Evolutionary conservation across 2,888 invertebrate genomes (phyloP).

Genomic region (Nemapogon koenigi): DNA sequence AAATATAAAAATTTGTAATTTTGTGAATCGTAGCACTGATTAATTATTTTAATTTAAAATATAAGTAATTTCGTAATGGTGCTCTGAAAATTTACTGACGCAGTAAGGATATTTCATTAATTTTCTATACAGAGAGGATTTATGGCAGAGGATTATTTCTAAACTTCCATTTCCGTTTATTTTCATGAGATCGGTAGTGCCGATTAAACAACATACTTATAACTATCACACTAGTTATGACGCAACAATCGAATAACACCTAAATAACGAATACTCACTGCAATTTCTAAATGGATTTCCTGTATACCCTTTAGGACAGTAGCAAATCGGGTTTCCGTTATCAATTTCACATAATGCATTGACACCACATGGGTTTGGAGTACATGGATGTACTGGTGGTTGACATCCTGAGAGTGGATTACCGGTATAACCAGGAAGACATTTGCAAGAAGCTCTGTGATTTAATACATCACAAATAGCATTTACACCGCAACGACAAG

Average conservation of each 20-base stretch:
- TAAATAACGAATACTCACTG: constrained; percentile 84
- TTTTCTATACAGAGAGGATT: background rate
- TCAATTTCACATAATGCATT: constrained; percentile 86
- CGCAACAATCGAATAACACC: too few relatives aligned
- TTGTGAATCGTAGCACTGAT: background rate
- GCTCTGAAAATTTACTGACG: background rate
- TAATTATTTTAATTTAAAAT: too few relatives aligned
- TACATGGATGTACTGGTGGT: constrained; percentile 78
- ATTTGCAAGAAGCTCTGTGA: constrained; percentile 82
- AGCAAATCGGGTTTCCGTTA: constrained; percentile 86
- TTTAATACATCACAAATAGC: constrained; percentile 83
- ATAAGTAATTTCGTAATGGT: too few relatives aligned
- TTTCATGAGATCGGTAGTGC: too few relatives aligned
- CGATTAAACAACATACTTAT: too few relatives aligned
- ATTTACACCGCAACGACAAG: constrained; percentile 79
- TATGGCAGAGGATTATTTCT: background rate
- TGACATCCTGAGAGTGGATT: constrained; percentile 76
- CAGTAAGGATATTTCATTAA: background rate
- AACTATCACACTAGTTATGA: too few relatives aligned
- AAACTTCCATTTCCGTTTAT: too few relatives aligned
- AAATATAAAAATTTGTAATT: constrained; percentile 4
- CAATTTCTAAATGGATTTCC: constrained; percentile 91
- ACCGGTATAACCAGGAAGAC: constrained; percentile 81
- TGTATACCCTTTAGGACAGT: constrained; percentile 86
- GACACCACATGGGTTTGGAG: constrained; percentile 86